Base-by-base conservation (phyloP, 1,140 invertebrate genomes). In the Cotesia chilonis region DNA sequence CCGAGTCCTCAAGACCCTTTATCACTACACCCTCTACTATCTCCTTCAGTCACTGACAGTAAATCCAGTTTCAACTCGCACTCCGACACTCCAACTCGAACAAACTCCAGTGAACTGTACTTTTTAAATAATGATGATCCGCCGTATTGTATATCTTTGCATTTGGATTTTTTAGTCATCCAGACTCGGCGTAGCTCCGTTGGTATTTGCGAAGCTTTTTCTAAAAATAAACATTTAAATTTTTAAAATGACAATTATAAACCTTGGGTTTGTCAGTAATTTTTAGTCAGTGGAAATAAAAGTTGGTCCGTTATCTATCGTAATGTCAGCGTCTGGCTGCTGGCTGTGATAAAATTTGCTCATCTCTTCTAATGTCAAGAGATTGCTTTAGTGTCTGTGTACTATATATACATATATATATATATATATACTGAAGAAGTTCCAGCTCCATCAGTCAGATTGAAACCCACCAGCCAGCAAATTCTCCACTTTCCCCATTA, bases 51-150 rank as follows among this genome's bases (percentile, higher is more conserved):
- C 10, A 35, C 37, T n/a, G 20, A 36, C n/a, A 35, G 36, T 37
- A 36, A 78, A 47, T 47, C 41, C 41, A 47, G 76, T 82, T 79
- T 17, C 80, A 78, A 77, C 77, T 74, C 75, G 28, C 1, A 28
- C 28, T 47, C 61, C 75, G 74, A 66, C 71, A 74, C 66, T 70
- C 67, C 0, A 68, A 74, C 66, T 70, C 67, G 4, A 68, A 75
- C 35, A 41, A 74, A 55, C 66, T 78, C 71, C 74, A 76, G 74
- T 81, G 78, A 78, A 78, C 79, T 80, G 79, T 84, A 80, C 81
- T 80, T 83, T 84, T 84, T 78, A 78, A 83, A 84, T 84, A 84
- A 84, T 83, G 82, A 84, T 74, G 82, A 84, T 74, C 80, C 71
- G 71, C 78, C 79, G 80, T 82, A 82, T 83, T 83, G 82, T 84